phyloP scores from a whole-genome alignment of 2,113 vertebrate species.

The Megaceryle torquata region DNA sequence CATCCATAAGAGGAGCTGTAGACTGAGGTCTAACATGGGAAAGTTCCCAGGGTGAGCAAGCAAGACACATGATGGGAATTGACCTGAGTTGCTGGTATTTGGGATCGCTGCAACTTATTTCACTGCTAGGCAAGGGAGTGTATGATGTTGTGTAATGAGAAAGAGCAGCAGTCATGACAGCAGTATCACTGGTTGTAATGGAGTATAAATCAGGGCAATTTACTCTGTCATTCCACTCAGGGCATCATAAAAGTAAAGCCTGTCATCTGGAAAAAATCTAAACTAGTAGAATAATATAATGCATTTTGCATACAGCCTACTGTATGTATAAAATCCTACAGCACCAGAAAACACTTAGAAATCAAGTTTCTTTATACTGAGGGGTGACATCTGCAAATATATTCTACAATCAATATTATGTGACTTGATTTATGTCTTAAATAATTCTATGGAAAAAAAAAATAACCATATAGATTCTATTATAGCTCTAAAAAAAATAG shows the following conservation, averaged over 20 bases:
- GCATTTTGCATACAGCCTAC: neutral
- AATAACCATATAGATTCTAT: neutral
- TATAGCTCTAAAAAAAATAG: neutral
- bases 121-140: neutral
- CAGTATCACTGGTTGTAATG: conserved; percentile 8
- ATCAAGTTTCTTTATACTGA: neutral
- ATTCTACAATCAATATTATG: neutral
- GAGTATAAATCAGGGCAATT: conserved; percentile 46
- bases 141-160: conserved; percentile 5
- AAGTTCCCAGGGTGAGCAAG: conserved; percentile 31
- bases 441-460: neutral
- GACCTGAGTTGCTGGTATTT: neutral
- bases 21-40: conserved; percentile 11
- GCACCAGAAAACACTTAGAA: neutral
- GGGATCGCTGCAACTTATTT: conserved; percentile 8
- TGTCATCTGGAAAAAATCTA: conserved; percentile 46
- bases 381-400: conserved; percentile 36
- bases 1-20: neutral
- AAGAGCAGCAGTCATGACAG: conserved; percentile 25
- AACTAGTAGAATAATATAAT: conserved; percentile 36
- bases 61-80: neutral
- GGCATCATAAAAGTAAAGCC: conserved; percentile 54
- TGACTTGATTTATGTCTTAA: conserved; percentile 21
- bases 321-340: neutral
- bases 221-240: conserved; percentile 10